phyloP scores from a whole-genome alignment of 1,140 invertebrate genomes.

The Berghia stephanieae region DNA sequence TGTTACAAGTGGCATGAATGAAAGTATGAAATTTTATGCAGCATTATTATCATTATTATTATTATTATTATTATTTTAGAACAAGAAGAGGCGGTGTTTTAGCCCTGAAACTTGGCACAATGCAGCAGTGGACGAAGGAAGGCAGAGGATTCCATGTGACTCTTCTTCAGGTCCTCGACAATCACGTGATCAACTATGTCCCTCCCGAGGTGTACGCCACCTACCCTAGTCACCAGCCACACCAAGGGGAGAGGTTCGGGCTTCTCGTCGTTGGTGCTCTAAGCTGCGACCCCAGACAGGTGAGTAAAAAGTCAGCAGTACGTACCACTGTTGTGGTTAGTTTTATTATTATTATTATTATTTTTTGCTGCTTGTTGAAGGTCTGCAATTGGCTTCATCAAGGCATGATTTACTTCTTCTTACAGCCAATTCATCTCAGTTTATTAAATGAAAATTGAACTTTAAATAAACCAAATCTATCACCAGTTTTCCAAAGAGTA shows the following conservation, averaged over 20 bases:
- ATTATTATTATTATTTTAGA: slow-evolving; percentile 39
- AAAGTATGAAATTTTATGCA: no score
- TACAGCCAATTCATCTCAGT: background rate
- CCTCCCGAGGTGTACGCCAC: slow-evolving; percentile 79
- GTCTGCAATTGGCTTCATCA: background rate
- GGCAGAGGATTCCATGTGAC: slow-evolving; percentile 83
- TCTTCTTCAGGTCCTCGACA: slow-evolving; percentile 83
- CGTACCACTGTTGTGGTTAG: background rate
- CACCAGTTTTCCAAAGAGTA: slow-evolving; percentile 85
- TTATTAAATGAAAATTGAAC: background rate
- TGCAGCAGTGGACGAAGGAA: slow-evolving; percentile 91
- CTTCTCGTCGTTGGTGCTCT: slow-evolving; percentile 89
- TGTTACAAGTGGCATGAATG: no score
- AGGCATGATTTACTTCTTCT: background rate
- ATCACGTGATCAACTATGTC: slow-evolving; percentile 93
- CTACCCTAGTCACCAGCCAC: slow-evolving; percentile 58
- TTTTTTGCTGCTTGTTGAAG: background rate
- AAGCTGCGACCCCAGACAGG: slow-evolving; percentile 81
- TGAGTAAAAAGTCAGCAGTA: slow-evolving; percentile 48
- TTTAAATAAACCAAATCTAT: background rate
- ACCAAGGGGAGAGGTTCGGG: slow-evolving; percentile 68
- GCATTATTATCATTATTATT: background rate
- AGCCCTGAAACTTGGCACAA: slow-evolving; percentile 90
- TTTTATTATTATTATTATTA: background rate
- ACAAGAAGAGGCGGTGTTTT: slow-evolving; percentile 84